Evolutionary conservation across 2,113 vertebrate species (phyloP).

Genomic region (Pomatorhinus ruficollis): DNA sequence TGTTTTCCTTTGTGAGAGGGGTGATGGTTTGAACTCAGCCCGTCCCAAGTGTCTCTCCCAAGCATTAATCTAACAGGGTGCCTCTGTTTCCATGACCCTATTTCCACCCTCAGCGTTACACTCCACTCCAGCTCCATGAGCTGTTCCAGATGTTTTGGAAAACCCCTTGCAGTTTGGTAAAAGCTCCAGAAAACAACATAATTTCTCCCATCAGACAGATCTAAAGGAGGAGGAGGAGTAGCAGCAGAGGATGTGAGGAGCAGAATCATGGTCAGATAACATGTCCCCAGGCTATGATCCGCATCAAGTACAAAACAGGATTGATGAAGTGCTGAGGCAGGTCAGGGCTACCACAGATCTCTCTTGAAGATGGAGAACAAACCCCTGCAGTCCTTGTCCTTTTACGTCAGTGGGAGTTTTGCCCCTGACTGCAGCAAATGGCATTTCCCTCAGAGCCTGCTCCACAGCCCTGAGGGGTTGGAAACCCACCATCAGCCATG

Average conservation of each 20-base stretch:
- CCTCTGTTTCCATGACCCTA: constrained; percentile 43
- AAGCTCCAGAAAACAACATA: constrained; percentile 8
- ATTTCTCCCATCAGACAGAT: constrained; percentile 22
- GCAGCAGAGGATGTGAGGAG: constrained; percentile 8
- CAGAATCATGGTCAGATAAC: neutral
- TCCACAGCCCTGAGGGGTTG: neutral
- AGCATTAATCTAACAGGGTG: constrained; percentile 42
- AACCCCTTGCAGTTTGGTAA: constrained; percentile 6
- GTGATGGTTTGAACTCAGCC: neutral
- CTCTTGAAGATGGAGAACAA: neutral
- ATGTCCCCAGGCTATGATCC: neutral
- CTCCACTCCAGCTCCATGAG: constrained; percentile 43
- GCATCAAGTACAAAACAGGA: neutral
- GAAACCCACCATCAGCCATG: neutral
- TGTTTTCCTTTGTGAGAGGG: neutral
- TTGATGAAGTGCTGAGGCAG: neutral
- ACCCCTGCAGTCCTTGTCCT: neutral
- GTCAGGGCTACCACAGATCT: neutral
- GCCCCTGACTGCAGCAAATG: neutral
- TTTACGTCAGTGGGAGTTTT: neutral
- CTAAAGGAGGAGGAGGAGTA: neutral
- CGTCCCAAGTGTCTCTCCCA: neutral
- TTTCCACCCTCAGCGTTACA: constrained; percentile 36
- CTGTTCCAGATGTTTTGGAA: constrained; percentile 72
- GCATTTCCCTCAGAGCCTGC: neutral